Evolutionary conservation across 2,888 invertebrate genomes (phyloP), one percentile per base, ranked within the genome.

Genomic region (Eurytoma adleriae): DNA sequence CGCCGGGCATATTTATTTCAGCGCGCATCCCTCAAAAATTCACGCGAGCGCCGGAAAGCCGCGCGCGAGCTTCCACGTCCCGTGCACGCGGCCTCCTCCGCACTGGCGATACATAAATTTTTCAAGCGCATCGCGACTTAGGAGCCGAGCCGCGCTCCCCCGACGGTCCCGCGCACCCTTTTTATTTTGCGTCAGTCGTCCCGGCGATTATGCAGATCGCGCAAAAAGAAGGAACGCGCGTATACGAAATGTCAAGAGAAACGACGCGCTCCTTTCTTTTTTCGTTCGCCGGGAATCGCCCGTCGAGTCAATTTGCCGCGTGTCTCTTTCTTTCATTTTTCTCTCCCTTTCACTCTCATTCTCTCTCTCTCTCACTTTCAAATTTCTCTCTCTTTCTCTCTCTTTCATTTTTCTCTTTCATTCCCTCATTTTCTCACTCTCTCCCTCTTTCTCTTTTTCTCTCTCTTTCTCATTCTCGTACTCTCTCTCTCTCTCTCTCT

Each of bases 181-280:
- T 68, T 72, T 62, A 73, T 79, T 73, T 61, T 13, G 5, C 72
- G 69, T 18, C 24, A 59, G 50, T 24, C 50, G 27, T 14, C 16
- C 27, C 50, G 59, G 75, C 76, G 81, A 81, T 81, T 78, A 81
- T 81, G 81, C 75, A 81, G 78, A 81, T 78, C 74, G 62, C 52
- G 14, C 50, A 75, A 75, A 61, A 57, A 70, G 16, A 30, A 27
- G 52, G 52, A 64, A 48, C 40, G 69, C 56, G 2, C 2, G 57
- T 67, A 18, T 24, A 20, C 40, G 52, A 66, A 67, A 75, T 50
- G 20, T 57, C 54, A 57, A 74, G 52, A 76, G 52, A 40, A 20
- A 40, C 57, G 70, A 10, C 64, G 57, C 30, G 2, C 30, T 30
- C 30, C 30, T 30, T 30, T 4, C 4, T 40, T 40, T 40, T 40